Conservation (phyloP, 1,140 invertebrate genomes). For the Eueides isabella region DNA sequence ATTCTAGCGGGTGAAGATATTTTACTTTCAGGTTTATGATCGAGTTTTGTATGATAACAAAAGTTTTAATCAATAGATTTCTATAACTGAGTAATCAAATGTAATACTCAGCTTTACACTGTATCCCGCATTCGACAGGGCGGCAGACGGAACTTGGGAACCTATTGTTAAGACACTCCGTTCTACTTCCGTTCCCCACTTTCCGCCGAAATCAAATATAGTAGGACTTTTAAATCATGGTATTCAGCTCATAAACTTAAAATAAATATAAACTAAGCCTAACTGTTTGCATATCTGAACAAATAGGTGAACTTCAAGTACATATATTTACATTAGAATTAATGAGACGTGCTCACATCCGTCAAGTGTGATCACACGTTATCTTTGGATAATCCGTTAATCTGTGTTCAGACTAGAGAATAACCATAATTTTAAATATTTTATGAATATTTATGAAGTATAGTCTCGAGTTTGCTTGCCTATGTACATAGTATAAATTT, state of each 20-base stretch:
- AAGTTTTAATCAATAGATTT: too few species aligned
- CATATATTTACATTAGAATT: conserved; percentile 51
- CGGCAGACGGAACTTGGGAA: too few species aligned
- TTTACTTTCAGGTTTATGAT: too few species aligned
- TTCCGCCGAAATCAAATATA: too few species aligned
- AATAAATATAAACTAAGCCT: conserved; percentile 15
- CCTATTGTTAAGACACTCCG: too few species aligned
- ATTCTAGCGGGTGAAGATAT: too few species aligned
- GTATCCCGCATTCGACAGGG: too few species aligned
- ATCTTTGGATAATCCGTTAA: neutral
- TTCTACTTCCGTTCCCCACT: too few species aligned
- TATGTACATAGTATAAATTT: neutral
- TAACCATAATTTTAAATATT: neutral
- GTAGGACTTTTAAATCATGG: neutral
- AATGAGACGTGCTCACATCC: conserved; percentile 46
- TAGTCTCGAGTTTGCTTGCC: neutral
- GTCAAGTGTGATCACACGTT: conserved; percentile 17
- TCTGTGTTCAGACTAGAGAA: neutral
- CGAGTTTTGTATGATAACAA: too few species aligned
- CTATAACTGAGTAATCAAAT: too few species aligned
- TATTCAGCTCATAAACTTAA: neutral
- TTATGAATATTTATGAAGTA: neutral
- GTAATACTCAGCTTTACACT: too few species aligned
- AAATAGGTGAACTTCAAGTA: conserved; percentile 42
- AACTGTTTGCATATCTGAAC: conserved; percentile 31